A percentile compares a stretch with the other conserved stretches of the same genome.
Evolutionary conservation across 2,888 invertebrate genomes (phyloP).

Genomic region (Nebria brevicollis): DNA sequence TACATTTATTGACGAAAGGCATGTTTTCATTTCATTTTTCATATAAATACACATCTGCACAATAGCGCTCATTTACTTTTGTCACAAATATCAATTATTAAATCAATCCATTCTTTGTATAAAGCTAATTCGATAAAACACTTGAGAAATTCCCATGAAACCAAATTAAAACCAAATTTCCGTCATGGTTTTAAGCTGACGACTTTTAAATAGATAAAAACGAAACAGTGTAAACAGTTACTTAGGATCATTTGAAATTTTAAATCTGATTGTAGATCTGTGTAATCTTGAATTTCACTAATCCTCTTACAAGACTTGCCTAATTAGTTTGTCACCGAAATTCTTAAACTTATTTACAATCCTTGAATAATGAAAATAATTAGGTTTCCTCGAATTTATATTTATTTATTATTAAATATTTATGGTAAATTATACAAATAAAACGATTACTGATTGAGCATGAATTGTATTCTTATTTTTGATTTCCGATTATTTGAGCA

Average conservation of each 20-base stretch:
- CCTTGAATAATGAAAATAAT: not conserved
- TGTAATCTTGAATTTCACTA: not conserved
- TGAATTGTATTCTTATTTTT: too few relatives aligned
- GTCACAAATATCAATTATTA: too few relatives aligned
- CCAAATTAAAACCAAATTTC: too few relatives aligned
- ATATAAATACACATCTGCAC: not conserved
- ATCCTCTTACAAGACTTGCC: not conserved
- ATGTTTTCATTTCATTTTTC: conserved; percentile 8
- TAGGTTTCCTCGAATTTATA: not conserved
- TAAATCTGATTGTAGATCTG: not conserved
- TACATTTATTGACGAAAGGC: conserved; percentile 11
- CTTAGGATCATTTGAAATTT: not conserved
- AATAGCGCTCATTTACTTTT: not conserved
- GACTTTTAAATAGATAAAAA: not conserved
- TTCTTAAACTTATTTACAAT: not conserved
- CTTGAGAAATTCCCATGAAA: too few relatives aligned
- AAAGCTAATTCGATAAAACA: too few relatives aligned
- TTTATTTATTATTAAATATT: not conserved
- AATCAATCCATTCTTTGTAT: too few relatives aligned
- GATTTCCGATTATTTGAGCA: too few relatives aligned
- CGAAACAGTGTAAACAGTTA: not conserved
- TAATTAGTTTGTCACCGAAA: not conserved
- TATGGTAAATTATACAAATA: too few relatives aligned
- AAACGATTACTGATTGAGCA: too few relatives aligned
- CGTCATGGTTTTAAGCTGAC: not conserved